Base-by-base conservation (phyloP, 2,797 vertebrate species). In the Semaprochilodus insignis region DNA sequence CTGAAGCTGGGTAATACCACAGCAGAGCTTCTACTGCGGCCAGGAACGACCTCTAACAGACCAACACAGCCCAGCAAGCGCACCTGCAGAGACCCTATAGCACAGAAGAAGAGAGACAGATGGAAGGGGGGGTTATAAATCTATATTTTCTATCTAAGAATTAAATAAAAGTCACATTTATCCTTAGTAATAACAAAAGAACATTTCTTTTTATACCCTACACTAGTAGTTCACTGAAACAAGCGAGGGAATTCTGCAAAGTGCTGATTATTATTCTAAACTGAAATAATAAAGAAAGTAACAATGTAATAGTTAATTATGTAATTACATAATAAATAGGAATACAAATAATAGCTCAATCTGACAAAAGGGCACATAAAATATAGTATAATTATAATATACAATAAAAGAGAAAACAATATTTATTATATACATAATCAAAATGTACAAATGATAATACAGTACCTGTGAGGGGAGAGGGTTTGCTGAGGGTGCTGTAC, bases 401-500 rank as follows among this genome's bases (percentile, higher is more conserved):
- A 48, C 8, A 13, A 48, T 48, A 48, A 10, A 48, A 48, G 44
- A 48, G n/a, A n/a, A 44, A 44, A 44, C 7, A 44, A 6, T 44
- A 44, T 44, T 44, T 55, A 17, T 57, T 4, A 21, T 57, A 17
- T 57, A 57, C 6, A 1, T 7, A 57, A 19, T 57, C 1, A 21
- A 17, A 17, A 17, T 54, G 15, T 25, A 15, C 23, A 21, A 4
- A 23, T 25, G 65, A 6, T 55, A 8, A 16, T 6, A 27, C 23
- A 16, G 54, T 93, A 97, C 97, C 98, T 93, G 97, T 99, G 91
- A 98, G 95, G 23, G 97, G 97, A 36, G 98, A 97, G 74, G 98
- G 97, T 91, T 97, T 99, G 85, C 96, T 97, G 84, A 99, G 94
- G 7, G 97, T 98, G 91, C 97, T 98, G 69, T 99, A 98, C 80